These are phyloP conservation scores for Pleuronectes platessa DNA, from an alignment of 2,113 vertebrate genomes.

Conservation along the genomic window DNA sequence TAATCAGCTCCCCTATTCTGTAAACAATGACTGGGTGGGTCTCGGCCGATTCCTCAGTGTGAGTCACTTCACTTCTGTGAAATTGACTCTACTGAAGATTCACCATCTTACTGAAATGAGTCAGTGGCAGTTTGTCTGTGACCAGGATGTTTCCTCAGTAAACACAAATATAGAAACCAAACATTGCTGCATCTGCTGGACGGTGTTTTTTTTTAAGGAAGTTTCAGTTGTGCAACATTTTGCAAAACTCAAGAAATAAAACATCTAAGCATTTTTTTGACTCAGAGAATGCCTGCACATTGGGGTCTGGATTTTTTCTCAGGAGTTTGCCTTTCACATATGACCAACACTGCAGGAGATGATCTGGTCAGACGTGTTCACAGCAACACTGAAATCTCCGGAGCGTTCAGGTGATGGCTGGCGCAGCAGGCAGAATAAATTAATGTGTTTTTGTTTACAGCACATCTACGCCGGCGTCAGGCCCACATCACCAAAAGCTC, in stretches of 20 bases:
- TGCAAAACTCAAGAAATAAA: constrained; percentile 20
- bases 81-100: constrained; percentile 29
- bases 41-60: constrained; percentile 32
- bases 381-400: too few species aligned
- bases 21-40: neutral
- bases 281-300: neutral
- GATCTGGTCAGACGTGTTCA: too few species aligned
- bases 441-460: too few species aligned
- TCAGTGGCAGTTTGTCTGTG: constrained; percentile 60
- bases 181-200: neutral
- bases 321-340: too few species aligned
- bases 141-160: constrained; percentile 42
- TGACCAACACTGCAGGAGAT: too few species aligned
- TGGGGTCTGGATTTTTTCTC: too few species aligned
- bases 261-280: neutral
- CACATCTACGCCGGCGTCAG: too few species aligned
- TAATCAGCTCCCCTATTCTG: constrained; percentile 28
- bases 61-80: constrained; percentile 58
- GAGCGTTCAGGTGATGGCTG: too few species aligned
- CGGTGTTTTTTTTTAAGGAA: neutral
- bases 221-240: constrained; percentile 31
- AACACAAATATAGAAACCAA: constrained; percentile 11
- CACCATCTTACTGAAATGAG: constrained; percentile 52
- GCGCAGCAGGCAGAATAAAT: too few species aligned
- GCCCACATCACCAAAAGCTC: too few species aligned